These are phyloP conservation scores for Triops longicaudatus DNA, from an alignment of 1,140 invertebrate genomes.

Conservation along the genomic window DNA sequence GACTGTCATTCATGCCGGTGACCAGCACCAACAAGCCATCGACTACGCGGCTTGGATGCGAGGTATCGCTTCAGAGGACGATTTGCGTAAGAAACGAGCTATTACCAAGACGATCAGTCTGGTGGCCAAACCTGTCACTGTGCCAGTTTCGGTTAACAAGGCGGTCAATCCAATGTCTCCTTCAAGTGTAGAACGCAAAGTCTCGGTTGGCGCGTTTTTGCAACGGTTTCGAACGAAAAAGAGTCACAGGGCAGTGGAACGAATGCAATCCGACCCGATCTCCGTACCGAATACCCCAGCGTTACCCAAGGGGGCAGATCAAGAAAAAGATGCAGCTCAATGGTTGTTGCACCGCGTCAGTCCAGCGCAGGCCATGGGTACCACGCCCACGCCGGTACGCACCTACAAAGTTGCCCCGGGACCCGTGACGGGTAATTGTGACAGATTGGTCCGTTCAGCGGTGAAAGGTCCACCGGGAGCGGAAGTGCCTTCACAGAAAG, in stretches of 20 bases:
- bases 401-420: neutral
- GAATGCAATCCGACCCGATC: neutral
- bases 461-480: neutral
- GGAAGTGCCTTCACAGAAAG: constrained; percentile 12
- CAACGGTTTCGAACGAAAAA: neutral
- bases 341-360: neutral
- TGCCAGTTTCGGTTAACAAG: neutral
- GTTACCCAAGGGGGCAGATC: neutral
- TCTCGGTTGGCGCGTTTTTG: neutral
- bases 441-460: neutral
- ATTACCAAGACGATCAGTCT: constrained; percentile 1
- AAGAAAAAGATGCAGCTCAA: neutral
- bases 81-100: neutral
- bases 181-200: neutral
- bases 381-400: neutral
- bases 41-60: neutral
- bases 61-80: neutral
- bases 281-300: neutral
- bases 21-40: neutral
- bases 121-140: neutral
- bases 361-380: neutral
- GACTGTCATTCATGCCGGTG: neutral
- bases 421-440: neutral
- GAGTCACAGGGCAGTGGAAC: neutral
- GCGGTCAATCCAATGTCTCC: neutral